A percentile compares a stretch with the other conserved stretches of the same genome.
phyloP scores from a whole-genome alignment of 2,113 vertebrate genomes.

The Ceyx margarethae region DNA sequence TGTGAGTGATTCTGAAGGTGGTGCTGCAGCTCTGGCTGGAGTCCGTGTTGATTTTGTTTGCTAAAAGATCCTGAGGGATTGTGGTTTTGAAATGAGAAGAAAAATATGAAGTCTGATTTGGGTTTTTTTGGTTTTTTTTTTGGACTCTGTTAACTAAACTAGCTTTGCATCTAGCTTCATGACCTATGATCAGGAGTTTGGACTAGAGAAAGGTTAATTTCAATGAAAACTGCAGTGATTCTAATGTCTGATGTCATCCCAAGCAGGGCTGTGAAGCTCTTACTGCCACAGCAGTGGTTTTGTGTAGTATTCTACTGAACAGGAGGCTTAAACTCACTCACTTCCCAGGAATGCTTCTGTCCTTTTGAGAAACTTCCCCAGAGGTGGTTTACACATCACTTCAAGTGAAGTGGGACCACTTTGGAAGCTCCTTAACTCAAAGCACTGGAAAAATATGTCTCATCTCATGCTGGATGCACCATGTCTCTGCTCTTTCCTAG shows the following conservation, averaged over 20 bases:
- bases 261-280: background rate
- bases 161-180: background rate
- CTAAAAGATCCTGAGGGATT: background rate
- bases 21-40: background rate
- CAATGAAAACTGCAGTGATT: background rate
- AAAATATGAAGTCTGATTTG: background rate
- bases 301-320: background rate
- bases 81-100: background rate
- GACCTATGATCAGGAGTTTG: background rate
- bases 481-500: constrained; percentile 35
- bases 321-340: background rate
- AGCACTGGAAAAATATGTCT: background rate
- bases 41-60: background rate
- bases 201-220: background rate
- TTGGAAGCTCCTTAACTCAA: background rate
- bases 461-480: background rate
- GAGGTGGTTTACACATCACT: background rate
- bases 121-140: background rate
- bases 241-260: background rate
- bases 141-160: background rate
- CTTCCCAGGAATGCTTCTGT: background rate
- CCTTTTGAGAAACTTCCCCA: background rate
- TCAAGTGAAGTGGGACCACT: background rate
- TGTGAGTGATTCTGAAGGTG: background rate
- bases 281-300: background rate